Conservation (phyloP, 1,140 invertebrate genomes). For the Luehdorfia chinensis region DNA sequence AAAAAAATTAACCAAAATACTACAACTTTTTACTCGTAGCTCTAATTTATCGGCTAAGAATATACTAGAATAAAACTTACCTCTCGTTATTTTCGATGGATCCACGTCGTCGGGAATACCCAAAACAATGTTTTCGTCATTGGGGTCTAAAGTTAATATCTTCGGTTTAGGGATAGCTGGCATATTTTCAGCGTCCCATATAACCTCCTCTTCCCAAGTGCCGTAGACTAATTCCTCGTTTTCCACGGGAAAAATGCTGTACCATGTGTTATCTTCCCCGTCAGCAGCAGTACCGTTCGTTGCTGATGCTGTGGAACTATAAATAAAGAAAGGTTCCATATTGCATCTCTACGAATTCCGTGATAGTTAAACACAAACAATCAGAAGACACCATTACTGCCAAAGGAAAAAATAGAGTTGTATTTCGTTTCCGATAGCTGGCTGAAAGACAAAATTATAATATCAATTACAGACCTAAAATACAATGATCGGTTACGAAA, state of each 20-base stretch:
- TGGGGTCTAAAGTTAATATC: slow-evolving; percentile 96
- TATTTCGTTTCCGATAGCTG: too few relatives aligned
- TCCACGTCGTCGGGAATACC: slow-evolving; percentile 96
- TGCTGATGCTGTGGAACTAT: slow-evolving; percentile 33
- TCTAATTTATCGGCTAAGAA: too few relatives aligned
- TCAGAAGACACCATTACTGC: too few relatives aligned
- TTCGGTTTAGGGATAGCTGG: slow-evolving; percentile 93
- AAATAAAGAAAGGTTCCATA: neutral
- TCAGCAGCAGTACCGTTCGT: slow-evolving; percentile 40
- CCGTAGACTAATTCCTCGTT: slow-evolving; percentile 97
- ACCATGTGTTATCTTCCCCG: slow-evolving; percentile 92
- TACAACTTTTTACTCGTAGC: too few relatives aligned
- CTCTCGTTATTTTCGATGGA: slow-evolving; percentile 86
- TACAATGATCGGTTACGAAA: too few relatives aligned
- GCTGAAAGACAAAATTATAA: too few relatives aligned
- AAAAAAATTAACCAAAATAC: too few relatives aligned
- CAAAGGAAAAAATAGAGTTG: too few relatives aligned
- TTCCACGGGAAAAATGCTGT: slow-evolving; percentile 98
- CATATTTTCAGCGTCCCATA: slow-evolving; percentile 97
- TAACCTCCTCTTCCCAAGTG: slow-evolving; percentile 98
- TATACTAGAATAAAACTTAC: slow-evolving; percentile 47
- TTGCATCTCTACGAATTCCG: too few relatives aligned
- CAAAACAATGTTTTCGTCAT: slow-evolving; percentile 98
- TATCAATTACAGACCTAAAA: too few relatives aligned
- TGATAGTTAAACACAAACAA: too few relatives aligned